Evolutionary conservation across 2,797 vertebrate species (phyloP), one percentile per base, ranked within the genome.

Genomic region (Myoxocephalus aenaeus): DNA sequence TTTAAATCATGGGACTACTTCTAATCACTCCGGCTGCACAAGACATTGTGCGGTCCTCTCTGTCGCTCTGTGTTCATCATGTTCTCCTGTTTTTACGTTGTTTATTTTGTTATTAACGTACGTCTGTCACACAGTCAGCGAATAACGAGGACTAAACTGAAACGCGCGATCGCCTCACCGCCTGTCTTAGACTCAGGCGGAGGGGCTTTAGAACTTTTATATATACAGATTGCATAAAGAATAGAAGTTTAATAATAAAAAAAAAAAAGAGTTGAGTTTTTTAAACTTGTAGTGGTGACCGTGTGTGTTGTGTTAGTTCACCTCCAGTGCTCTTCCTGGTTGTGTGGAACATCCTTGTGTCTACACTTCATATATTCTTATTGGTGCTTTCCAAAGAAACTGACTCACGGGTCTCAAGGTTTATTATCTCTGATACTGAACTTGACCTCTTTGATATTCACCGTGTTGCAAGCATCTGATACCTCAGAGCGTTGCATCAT

Each of bases 231-330:
- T 92, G 88, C 93, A 92, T 92, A 91, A 92, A 93, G 71, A 94
- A 95, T 95, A 95, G 94, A 94, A 91, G 85, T 96, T 96, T 95
- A 95, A 95, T 95, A 93, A 91, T 89, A 90, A 92, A 13, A 91
- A 86, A 91, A 86, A 90, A 92, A 13, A 91, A 86, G 13, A 54
- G 51, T 88, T 90, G 89, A 90, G 89, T 94, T 95, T 95, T 95
- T 89, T 89, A 89, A 90, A 69, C 42, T 42, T 77, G 69, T 82
- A 82, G 70, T 89, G 73, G 32, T 90, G 15, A 62, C 15, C 56
- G 36, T 62, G 62, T 50, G 27, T 69, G 83, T n/a, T 73, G 80
- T 69, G 32, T 48, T 57, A 36, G n/a, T n/a, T n/a, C n/a, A n/a
- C n/a, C n/a, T n/a, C n/a, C n/a, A 3, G 18, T 7, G 12, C 7